Base-by-base conservation (phyloP, 2,113 vertebrate genomes). In the Gavia stellata region DNA sequence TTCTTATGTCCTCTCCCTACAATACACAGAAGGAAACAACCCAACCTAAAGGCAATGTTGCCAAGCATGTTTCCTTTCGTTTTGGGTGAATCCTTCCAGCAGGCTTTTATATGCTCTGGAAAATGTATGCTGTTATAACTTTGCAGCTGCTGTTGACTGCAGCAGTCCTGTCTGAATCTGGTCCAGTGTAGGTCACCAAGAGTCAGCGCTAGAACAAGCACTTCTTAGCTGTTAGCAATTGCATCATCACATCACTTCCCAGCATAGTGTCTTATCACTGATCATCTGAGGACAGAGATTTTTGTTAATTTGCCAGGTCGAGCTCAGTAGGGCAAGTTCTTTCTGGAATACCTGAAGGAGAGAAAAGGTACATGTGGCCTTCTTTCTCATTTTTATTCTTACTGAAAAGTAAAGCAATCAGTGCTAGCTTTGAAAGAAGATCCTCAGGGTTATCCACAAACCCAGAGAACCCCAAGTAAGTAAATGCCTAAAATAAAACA, bases 401-500 rank as follows among this genome's bases (percentile, higher is more conserved):
- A 94, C 53, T 79, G 55, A 90, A 86, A 81, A 92, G 83, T 91
- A 92, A 88, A 95, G 70, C 53, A 75, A 55, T 80, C 62, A 6
- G 10, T 53, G 28, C 12, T 72, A 89, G 42, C 33, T 74, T 93
- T 81, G 80, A 81, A 95, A 91, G 71, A 91, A 40, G 70, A 82
- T 87, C 68, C 56, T 93, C 61, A n/a, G 63, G 63, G 63, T 87
- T 96, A 94, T 52, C 81, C 90, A 82, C 84, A 95, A 95, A 95
- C 84, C 44, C 88, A 93, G 73, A 80, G 72, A 88, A 87, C 40
- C 21, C 62, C 72, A 87, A 96, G 70, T 90, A 91, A 96, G 82
- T 86, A 94, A 94, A 93, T 77, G 75, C 65, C 73, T 79, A 81
- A 96, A 95, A 92, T 78, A 96, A 97, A 93, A 83, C 34, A 83